Evolutionary conservation across 92 coral and sea anemone species (phyloP), one percentile per base, ranked within the genome.

Genomic region (Diadumene lineata): DNA sequence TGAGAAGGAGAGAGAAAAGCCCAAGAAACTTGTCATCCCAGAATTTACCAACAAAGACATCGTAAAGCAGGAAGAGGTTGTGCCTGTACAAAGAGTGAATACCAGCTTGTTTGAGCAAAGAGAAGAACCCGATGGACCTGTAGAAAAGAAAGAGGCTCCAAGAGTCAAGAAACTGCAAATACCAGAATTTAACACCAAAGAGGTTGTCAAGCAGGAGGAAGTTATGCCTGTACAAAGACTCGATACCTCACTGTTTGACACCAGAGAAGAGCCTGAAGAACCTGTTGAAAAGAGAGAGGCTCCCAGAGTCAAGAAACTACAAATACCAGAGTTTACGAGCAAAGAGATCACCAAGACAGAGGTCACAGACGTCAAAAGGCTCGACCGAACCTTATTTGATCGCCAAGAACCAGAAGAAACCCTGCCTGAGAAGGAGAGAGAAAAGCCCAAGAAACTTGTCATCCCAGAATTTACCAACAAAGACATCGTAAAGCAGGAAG

Each of bases 101-200:
- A 58, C 11, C 27, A n/a, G 27, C 64, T 1, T 15, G 27, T 58
- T 58, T 26, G 64, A n/a, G 1, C 13, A 58, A 11, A 21, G 26
- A 58, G 64, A 58, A 58, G 72, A 44, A 0, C 29, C 16, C 1
- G 31, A 67, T 0, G 29, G 17, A 13, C 64, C 64, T 0, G 27
- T 18, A 23, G 64, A 58, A 8, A 21, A 58, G 29, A 58, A 22
- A 24, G 64, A 58, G 29, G 64, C 64, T 58, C 64, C 64, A 58
- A 58, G 26, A 26, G 64, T 58, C 64, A 58, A 58, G 27, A 58
- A 58, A 58, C 64, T 58, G 64, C 11, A 7, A 58, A 58, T 58
- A 10, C 75, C 75, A 18, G 50, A 69, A 23, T 69, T 50, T 30
- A 22, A n/a, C n/a, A n/a, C n/a, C n/a, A n/a, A 64, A 64, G 46